Conservation (phyloP, 2,797 vertebrate species). For the Scarus forsteni region DNA sequence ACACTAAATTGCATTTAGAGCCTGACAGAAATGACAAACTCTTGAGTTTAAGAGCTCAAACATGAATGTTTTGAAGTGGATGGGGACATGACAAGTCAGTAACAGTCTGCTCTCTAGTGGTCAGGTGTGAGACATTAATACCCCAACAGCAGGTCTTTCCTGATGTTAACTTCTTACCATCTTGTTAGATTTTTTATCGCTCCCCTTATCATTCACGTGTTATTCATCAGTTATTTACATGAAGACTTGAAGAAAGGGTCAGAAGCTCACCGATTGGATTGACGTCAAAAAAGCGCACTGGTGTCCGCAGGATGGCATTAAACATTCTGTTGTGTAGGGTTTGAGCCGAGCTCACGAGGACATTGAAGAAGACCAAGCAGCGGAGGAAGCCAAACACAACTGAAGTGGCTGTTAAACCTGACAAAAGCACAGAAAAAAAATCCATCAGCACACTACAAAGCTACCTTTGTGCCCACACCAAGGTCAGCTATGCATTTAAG, state of each 20-base stretch:
- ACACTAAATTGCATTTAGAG: constrained; percentile 1
- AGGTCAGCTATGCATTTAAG: constrained; percentile 44
- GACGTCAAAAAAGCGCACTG: constrained; percentile 73
- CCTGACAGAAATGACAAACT: constrained; percentile 23
- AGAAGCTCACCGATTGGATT: constrained; percentile 79
- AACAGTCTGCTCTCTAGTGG: constrained; percentile 84
- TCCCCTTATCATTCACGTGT: background rate
- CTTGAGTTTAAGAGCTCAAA: constrained; percentile 15
- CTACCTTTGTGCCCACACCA: constrained; percentile 19
- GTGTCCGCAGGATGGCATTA: constrained; percentile 71
- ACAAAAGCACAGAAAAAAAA: constrained; percentile 45
- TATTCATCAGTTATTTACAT: constrained; percentile 1
- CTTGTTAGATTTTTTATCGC: background rate
- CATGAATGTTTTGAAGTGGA: constrained; percentile 14
- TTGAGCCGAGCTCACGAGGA: constrained; percentile 90
- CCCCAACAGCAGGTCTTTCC: constrained; percentile 6
- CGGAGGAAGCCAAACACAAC: constrained; percentile 89
- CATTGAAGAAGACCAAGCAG: constrained; percentile 88
- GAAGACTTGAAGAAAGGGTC: background rate
- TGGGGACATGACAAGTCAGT: constrained; percentile 61
- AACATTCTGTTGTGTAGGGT: constrained; percentile 87
- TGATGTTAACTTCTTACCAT: constrained; percentile 9
- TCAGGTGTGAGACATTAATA: constrained; percentile 32
- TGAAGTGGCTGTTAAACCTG: constrained; percentile 89
- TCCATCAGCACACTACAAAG: constrained; percentile 33